Conservation (phyloP, 1,140 invertebrate genomes). For the Drosophila setifemur region DNA sequence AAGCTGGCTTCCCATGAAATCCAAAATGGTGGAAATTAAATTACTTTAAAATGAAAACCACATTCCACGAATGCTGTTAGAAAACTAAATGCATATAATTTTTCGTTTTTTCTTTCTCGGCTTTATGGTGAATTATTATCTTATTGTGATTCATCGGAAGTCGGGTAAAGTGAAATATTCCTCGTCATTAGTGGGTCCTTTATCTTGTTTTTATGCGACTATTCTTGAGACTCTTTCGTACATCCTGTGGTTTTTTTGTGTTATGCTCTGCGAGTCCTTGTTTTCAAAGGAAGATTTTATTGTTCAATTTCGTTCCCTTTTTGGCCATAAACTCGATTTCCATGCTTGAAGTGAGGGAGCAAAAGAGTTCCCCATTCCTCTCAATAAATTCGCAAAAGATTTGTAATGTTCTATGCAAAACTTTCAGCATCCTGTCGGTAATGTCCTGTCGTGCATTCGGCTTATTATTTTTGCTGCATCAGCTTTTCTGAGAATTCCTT, state of each 20-base stretch:
- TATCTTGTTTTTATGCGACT: too few species aligned
- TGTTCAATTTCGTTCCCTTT: slow-evolving; percentile 20
- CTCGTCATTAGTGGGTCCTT: too few species aligned
- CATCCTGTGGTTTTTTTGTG: slow-evolving; percentile 21
- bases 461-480: slow-evolving; percentile 45
- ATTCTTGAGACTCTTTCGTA: neutral
- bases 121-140: too few species aligned
- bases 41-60: too few species aligned
- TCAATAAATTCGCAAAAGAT: slow-evolving; percentile 33
- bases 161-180: too few species aligned
- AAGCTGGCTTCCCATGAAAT: too few species aligned
- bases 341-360: neutral
- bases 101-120: too few species aligned
- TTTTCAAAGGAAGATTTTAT: slow-evolving; percentile 29
- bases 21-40: too few species aligned
- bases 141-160: too few species aligned
- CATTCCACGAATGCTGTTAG: too few species aligned
- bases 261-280: slow-evolving; percentile 1
- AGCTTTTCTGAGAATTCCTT: slow-evolving; percentile 50
- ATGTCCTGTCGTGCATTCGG: slow-evolving; percentile 29
- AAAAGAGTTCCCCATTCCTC: neutral
- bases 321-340: slow-evolving; percentile 26
- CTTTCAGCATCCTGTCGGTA: slow-evolving; percentile 36
- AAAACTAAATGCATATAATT: too few species aligned
- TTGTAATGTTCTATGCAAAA: slow-evolving; percentile 42